phyloP scores from a whole-genome alignment of 2,797 vertebrate species.

The Enteromius anoplus region DNA sequence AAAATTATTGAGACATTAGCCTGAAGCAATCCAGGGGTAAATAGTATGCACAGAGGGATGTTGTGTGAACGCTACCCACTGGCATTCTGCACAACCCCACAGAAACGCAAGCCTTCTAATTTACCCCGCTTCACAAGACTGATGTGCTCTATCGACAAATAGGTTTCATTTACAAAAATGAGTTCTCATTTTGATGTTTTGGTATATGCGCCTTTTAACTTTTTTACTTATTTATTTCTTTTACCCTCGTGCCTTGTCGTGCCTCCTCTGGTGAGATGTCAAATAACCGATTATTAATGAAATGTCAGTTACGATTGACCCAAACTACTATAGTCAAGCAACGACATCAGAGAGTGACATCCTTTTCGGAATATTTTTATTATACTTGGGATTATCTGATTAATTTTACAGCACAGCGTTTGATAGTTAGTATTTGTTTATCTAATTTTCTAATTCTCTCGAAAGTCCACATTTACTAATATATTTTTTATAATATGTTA shows the following conservation, averaged over 20 bases:
- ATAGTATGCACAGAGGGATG: slow-evolving; percentile 95
- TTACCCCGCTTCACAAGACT: slow-evolving; percentile 77
- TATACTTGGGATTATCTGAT: neutral
- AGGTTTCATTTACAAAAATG: slow-evolving; percentile 66
- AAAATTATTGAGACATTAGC: slow-evolving; percentile 99
- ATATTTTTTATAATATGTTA: neutral
- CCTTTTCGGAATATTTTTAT: neutral
- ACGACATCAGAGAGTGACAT: slow-evolving; percentile 5
- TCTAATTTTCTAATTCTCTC: neutral
- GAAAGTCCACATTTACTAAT: neutral
- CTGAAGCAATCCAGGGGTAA: slow-evolving; percentile 99
- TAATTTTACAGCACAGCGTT: neutral
- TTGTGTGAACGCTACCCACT: slow-evolving; percentile 81
- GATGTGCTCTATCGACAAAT: slow-evolving; percentile 69
- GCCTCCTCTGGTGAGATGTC: slow-evolving; percentile 9
- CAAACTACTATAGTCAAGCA: neutral
- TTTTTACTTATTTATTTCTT: neutral
- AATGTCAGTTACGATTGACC: slow-evolving; percentile 1
- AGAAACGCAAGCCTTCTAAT: slow-evolving; percentile 80
- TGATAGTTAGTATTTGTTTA: neutral
- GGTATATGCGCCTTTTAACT: slow-evolving; percentile 10
- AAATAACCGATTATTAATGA: neutral
- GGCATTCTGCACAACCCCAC: slow-evolving; percentile 78
- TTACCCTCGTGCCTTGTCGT: neutral
- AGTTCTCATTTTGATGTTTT: slow-evolving; percentile 43